A percentile compares a stretch with the other conserved stretches of the same genome.
phyloP scores from a whole-genome alignment of 2,113 vertebrate genomes.

The Orientallactaga bullata region DNA sequence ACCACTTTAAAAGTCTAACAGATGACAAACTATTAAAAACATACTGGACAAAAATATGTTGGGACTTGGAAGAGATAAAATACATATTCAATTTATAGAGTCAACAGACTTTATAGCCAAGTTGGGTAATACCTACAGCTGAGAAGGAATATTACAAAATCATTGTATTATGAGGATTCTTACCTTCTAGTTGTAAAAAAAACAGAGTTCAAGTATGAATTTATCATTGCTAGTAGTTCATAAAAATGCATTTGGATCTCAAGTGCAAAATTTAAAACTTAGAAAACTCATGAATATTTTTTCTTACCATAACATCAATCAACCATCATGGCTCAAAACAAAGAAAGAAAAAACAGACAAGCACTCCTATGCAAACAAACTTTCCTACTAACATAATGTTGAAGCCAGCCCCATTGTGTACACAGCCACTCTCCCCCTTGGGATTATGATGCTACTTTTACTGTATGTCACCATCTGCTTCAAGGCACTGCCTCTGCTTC shows the following conservation, averaged over 20 bases:
- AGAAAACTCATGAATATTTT: conserved; percentile 33
- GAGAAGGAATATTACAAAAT: conserved; percentile 62
- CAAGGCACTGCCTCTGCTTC: neutral
- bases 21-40: conserved; percentile 54
- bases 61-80: conserved; percentile 12
- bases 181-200: conserved; percentile 53
- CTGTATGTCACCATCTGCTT: neutral
- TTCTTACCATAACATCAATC: neutral
- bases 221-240: neutral
- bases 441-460: neutral
- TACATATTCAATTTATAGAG: conserved; percentile 8
- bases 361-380: neutral
- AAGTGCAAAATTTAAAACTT: conserved; percentile 44
- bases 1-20: conserved; percentile 33
- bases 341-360: neutral
- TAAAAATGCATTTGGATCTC: conserved; percentile 22
- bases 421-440: neutral
- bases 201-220: neutral
- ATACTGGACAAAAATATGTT: conserved; percentile 58
- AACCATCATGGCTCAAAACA: neutral
- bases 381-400: neutral
- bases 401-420: neutral
- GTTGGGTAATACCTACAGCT: conserved; percentile 52
- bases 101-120: conserved; percentile 63
- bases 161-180: neutral